A percentile compares a stretch with the other conserved stretches of the same genome.
Conservation (phyloP, 2,113 vertebrate species). For the Mobula hypostoma region DNA sequence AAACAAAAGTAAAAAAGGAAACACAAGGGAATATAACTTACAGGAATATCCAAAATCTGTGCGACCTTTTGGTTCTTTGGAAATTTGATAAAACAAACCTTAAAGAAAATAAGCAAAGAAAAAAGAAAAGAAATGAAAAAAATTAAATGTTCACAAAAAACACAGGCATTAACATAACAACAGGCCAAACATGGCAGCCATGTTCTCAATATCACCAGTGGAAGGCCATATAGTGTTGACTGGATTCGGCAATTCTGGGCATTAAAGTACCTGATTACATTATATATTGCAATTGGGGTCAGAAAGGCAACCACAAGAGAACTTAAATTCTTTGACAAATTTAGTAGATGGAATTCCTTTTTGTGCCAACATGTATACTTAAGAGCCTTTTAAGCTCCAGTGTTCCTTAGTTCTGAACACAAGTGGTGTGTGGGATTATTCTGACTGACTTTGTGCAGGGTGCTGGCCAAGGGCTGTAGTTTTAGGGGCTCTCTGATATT, state of each 20-base stretch:
- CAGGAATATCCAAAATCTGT: constrained; percentile 93
- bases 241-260: constrained; percentile 60
- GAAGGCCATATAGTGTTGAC: constrained; percentile 63
- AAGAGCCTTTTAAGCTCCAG: constrained; percentile 57
- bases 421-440: constrained; percentile 60
- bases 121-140: constrained; percentile 65
- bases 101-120: constrained; percentile 70
- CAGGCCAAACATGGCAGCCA: constrained; percentile 45
- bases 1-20: constrained; percentile 32
- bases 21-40: constrained; percentile 76
- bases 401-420: constrained; percentile 62
- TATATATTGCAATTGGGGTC: constrained; percentile 73
- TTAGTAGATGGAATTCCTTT: constrained; percentile 74
- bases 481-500: constrained; percentile 41
- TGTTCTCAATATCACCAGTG: constrained; percentile 42
- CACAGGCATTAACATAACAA: constrained; percentile 67
- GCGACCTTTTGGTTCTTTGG: constrained; percentile 85
- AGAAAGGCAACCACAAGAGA: constrained; percentile 73
- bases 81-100: constrained; percentile 96
- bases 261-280: constrained; percentile 70
- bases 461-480: constrained; percentile 58
- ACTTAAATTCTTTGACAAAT: constrained; percentile 73
- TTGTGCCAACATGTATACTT: constrained; percentile 65
- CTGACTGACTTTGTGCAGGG: constrained; percentile 49
- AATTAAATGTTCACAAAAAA: constrained; percentile 50